Conservation (phyloP, 2,113 vertebrate genomes). For the Pomatorhinus ruficollis region DNA sequence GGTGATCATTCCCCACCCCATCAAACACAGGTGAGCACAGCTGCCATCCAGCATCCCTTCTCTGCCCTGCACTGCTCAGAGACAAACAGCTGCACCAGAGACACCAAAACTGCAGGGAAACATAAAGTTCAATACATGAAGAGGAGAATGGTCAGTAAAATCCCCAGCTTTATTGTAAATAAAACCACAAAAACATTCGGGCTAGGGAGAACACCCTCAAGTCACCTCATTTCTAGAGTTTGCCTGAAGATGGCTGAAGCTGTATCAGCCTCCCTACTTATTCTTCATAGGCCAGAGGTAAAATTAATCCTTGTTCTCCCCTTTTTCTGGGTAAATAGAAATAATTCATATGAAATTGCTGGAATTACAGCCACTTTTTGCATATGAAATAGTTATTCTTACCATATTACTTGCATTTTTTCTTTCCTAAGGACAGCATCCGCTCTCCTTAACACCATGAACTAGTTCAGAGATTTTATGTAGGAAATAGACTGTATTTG, state of each 20-base stretch:
- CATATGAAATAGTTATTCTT: not conserved
- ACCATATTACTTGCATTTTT: not conserved
- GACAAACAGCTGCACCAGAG: not conserved
- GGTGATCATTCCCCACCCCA: not conserved
- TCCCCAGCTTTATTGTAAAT: not conserved
- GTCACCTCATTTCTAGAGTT: not conserved
- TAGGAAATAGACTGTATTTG: not conserved
- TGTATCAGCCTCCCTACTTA: not conserved
- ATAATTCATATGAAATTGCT: not conserved
- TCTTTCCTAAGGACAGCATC: not conserved
- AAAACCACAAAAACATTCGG: not conserved
- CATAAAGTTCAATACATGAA: not conserved
- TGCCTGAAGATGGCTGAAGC: not conserved
- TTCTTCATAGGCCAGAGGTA: not conserved
- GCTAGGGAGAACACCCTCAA: not conserved
- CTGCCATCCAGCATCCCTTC: not conserved
- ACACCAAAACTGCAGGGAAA: not conserved
- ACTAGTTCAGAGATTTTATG: not conserved
- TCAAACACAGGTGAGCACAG: not conserved
- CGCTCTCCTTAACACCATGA: not conserved
- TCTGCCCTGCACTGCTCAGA: not conserved
- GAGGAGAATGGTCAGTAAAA: not conserved
- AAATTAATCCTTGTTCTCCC: not conserved
- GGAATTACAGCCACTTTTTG: not conserved
- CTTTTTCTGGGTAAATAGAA: not conserved